These are phyloP conservation scores for Phallusia fumigata DNA, from an alignment of 23 tunicate genomes.

Conservation along the genomic window DNA sequence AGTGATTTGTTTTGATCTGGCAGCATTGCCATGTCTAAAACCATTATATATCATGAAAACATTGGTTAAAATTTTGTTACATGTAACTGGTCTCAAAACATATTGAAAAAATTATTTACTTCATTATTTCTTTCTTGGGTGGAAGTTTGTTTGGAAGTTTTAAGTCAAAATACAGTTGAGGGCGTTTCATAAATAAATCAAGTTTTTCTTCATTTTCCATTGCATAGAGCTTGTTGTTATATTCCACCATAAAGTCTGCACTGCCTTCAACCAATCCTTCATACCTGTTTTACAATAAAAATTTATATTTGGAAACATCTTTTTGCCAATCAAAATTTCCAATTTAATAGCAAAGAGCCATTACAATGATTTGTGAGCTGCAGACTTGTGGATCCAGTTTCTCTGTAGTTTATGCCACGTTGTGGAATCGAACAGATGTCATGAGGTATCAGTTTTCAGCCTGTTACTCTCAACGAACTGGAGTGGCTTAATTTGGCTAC, in stretches of 20 bases:
- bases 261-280: constrained; percentile 78
- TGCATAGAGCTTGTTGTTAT: constrained; percentile 37
- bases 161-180: constrained; percentile 49
- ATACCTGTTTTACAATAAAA: constrained; percentile 33
- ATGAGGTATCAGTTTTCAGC: no score
- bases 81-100: neutral
- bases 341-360: no score
- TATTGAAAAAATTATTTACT: constrained; percentile 35
- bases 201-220: constrained; percentile 47
- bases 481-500: no score
- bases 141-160: constrained; percentile 86
- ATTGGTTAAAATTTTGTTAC: constrained; percentile 6
- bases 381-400: no score
- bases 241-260: constrained; percentile 57
- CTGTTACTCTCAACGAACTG: no score
- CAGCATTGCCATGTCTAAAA: no score
- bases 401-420: no score
- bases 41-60: no score
- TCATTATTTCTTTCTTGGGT: constrained; percentile 60
- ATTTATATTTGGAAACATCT: neutral
- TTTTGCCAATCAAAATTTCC: no score
- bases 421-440: no score
- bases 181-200: constrained; percentile 72
- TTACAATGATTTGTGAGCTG: no score
- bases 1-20: no score